Evolutionary conservation across 2,797 vertebrate genomes (phyloP).

Genomic region (Diplodus puntazzo): DNA sequence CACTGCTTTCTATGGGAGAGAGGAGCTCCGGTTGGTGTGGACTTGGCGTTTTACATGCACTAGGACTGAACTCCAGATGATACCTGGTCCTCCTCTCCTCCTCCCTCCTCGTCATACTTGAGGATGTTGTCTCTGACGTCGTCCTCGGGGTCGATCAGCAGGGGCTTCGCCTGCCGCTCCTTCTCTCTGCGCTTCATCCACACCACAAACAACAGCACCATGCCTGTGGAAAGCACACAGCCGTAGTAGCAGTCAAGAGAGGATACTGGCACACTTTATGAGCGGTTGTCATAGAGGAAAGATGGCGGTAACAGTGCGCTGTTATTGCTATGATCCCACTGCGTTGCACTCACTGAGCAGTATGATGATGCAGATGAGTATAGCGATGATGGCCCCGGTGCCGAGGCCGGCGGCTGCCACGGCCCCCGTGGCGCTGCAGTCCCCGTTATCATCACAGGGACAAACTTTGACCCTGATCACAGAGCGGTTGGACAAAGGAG

Average conservation of each 20-base stretch:
- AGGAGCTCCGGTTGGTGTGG: too few species aligned
- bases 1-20: too few species aligned
- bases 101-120: constrained; percentile 98
- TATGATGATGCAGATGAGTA: constrained; percentile 96
- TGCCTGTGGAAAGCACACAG: constrained; percentile 81
- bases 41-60: too few species aligned
- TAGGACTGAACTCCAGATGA: background rate
- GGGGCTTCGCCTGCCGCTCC: constrained; percentile 95
- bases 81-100: constrained; percentile 99
- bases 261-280: background rate
- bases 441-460: constrained; percentile 94
- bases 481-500: constrained; percentile 94
- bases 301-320: background rate
- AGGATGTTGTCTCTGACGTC: constrained; percentile 99
- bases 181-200: constrained; percentile 97
- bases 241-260: too few species aligned
- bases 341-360: constrained; percentile 91
- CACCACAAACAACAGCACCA: constrained; percentile 96
- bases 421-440: constrained; percentile 93
- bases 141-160: constrained; percentile 97
- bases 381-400: constrained; percentile 96
- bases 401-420: constrained; percentile 95
- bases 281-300: background rate
- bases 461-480: constrained; percentile 97
- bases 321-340: background rate